Conservation (phyloP, 1,140 invertebrate genomes). For the Agrypnia vestita region DNA sequence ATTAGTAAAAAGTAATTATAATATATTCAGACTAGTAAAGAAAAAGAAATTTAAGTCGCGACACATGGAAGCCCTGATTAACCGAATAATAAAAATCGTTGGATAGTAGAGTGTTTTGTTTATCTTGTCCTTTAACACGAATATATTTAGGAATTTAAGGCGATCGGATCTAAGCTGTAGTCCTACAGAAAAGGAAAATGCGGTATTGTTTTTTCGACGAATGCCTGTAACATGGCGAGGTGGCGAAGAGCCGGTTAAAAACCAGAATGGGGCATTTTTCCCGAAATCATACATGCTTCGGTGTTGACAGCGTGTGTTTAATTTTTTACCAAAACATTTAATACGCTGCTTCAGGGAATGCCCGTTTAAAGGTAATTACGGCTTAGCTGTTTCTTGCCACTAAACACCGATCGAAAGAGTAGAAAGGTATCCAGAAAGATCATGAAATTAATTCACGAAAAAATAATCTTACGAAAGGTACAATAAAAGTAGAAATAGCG, state of each 20-base stretch:
- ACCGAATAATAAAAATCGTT: no score
- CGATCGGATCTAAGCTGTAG: not conserved
- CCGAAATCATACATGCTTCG: not conserved
- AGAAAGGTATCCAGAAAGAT: no score
- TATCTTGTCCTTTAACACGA: not conserved
- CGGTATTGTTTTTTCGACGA: slow-evolving; percentile 1
- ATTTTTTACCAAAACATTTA: slow-evolving; percentile 13
- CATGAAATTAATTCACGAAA: no score
- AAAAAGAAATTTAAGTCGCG: no score
- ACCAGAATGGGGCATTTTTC: slow-evolving; percentile 3
- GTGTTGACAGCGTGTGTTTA: slow-evolving; percentile 5
- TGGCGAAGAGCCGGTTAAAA: not conserved
- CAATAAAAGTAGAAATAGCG: no score
- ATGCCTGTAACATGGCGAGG: not conserved
- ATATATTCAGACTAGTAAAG: no score
- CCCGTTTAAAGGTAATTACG: not conserved
- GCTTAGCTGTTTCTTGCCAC: not conserved
- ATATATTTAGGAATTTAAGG: not conserved
- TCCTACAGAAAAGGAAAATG: slow-evolving; percentile 11
- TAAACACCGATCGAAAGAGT: no score
- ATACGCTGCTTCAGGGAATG: not conserved
- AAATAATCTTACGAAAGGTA: no score
- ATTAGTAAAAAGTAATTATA: no score
- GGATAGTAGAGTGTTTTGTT: no score
- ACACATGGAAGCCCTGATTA: no score